A percentile compares a stretch with the other conserved stretches of the same genome.
Evolutionary conservation across 2,888 invertebrate species (phyloP).

Genomic region (Plagodis pulveraria): DNA sequence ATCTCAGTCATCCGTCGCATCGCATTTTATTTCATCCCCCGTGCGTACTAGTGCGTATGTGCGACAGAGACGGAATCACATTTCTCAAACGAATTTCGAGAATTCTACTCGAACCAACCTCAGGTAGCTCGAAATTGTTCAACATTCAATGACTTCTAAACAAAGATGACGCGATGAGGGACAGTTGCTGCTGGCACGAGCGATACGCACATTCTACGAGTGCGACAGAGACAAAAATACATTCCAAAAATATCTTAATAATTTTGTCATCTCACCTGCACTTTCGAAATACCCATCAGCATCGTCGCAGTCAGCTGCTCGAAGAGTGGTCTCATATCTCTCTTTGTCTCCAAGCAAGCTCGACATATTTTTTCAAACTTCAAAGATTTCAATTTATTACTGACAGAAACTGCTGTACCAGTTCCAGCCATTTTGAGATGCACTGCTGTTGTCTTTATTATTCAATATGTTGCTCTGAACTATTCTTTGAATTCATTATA

Average conservation of each 20-base stretch:
- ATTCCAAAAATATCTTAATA: slow-evolving; percentile 68
- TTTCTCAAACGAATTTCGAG: slow-evolving; percentile 74
- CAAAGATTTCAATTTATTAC: slow-evolving; percentile 60
- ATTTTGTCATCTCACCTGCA: slow-evolving; percentile 80
- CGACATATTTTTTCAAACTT: slow-evolving; percentile 87
- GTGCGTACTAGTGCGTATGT: slow-evolving; percentile 39
- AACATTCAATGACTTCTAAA: slow-evolving; percentile 70
- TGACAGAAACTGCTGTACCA: slow-evolving; percentile 38
- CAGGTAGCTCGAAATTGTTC: slow-evolving; percentile 62
- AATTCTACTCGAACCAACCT: slow-evolving; percentile 54
- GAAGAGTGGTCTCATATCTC: slow-evolving; percentile 87
- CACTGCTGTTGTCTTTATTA: slow-evolving; percentile 72
- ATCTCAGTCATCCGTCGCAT: slow-evolving; percentile 45
- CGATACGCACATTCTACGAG: slow-evolving; percentile 45
- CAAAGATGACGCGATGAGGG: slow-evolving; percentile 78
- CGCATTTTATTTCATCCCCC: slow-evolving; percentile 48
- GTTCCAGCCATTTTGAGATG: slow-evolving; percentile 77
- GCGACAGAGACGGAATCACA: slow-evolving; percentile 70
- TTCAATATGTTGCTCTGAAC: slow-evolving; percentile 45
- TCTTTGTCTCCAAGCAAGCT: slow-evolving; percentile 86
- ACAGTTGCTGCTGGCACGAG: slow-evolving; percentile 56
- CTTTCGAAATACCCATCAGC: slow-evolving; percentile 87
- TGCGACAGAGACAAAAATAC: slow-evolving; percentile 73
- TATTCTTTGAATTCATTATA: slow-evolving; percentile 3
- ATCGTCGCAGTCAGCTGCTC: slow-evolving; percentile 87